Base-by-base conservation (phyloP, 2,113 vertebrate genomes). In the Antechinus stuartii region DNA sequence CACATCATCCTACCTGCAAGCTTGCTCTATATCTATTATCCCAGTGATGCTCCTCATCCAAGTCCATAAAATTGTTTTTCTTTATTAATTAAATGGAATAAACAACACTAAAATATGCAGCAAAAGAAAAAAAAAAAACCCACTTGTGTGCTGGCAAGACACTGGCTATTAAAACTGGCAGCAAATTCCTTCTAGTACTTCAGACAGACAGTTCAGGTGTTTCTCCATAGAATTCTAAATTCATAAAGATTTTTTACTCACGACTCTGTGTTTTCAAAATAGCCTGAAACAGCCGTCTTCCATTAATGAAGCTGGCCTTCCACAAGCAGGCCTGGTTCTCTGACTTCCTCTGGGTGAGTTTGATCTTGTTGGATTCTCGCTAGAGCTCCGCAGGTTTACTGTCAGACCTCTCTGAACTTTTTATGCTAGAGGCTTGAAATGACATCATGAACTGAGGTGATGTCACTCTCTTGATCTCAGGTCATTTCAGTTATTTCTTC, bases 221-320 rank as follows among this genome's bases (percentile, higher is more conserved):
- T 76, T 76, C 35, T 84, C 68, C n/a, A 42, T 89, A 92, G 90
- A 92, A 61, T 89, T 23, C 24, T 26, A 76, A 35, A 92, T 57
- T 54, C 42, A 1, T 10, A 90, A 24, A 27, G 12, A 35, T 50
- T 3, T 68, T 92, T 92, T 90, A 93, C 55, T 95, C 24, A 91
- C 53, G 50, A 89, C 8, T 68, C 25, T 11, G 30, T 84, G n/a
- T 92, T 96, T 96, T 89, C 26, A 91, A 46, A 90, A 56, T 55
- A 4, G 25, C 12, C 27, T n/a, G 68, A 24, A 91, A 91, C 2
- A 26, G 12, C n/a, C 57, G 1, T 90, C 11, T 50, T 95, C 23
- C 42, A 55, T 47, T 25, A 96, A 84, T 68, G 93, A 95, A 95
- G 56, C 24, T 46, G 57, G 54, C 35, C 68, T 89, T 90, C 92